Evolutionary conservation across 2,797 vertebrate species (phyloP), one percentile per base, ranked within the genome.

Genomic region (Mallotus villosus): DNA sequence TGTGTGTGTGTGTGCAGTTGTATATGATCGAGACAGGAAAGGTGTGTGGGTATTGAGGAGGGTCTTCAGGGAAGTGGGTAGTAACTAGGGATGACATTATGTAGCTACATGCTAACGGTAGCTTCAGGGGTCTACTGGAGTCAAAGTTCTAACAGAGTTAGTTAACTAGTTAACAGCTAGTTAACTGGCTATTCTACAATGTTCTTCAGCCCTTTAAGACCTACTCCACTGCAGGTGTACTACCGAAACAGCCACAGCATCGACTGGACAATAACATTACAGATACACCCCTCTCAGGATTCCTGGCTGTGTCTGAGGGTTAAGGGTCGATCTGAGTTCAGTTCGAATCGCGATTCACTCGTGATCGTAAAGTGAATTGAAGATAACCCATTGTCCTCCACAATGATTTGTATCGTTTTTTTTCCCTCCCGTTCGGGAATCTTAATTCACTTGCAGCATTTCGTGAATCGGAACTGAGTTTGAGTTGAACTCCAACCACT

Each of bases 211-310:
- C 4, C 63, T 71, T 37, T 9, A 65, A 60, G 55, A 72, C 24
- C 34, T 68, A 79, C 73, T 71, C 74, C 68, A 75, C 78, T 82
- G 74, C 80, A 82, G 78, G 34, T 22, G 22, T 7, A 66, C 22
- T 64, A 25, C 64, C 21, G 27, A 24, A 51, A 29, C 14, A 25
- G 12, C 24, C 22, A 22, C 11, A 24, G 9, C 41, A 12, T 17
- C 5, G 1, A 64, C 41, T 34, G 21, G 22, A 2, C 34, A 19
- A 66, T 25, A 41, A 22, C 37, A n/a, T 12, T 12, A 21, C n/a
- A 63, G 19, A 34, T 22, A 5, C 2, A n/a, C 29, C 16, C 17
- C 19, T 62, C 17, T 63, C 60, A 63, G 19, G 32, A 21, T 41
- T 7, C 11, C n/a, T n/a, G 37, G 29, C 29, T 8, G 32, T 62